Evolutionary conservation across 1,140 invertebrate species (phyloP).

Genomic region (Macrosteles quadrilineatus): DNA sequence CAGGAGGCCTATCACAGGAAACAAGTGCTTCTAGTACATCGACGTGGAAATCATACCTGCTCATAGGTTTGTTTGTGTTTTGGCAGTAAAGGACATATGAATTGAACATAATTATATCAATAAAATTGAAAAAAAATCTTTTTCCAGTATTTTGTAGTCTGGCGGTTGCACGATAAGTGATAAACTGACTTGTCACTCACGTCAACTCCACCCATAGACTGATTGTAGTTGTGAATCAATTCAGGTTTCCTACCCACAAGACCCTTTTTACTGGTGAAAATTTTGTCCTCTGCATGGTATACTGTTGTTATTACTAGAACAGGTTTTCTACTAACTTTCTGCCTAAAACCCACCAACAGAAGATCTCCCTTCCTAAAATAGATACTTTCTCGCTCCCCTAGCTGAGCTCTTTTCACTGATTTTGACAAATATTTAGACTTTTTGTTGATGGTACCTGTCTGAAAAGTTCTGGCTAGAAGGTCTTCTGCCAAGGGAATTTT

Average conservation of each 20-base stretch:
- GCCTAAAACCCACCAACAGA: neutral
- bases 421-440: neutral
- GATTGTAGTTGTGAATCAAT: conserved; percentile 5
- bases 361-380: conserved; percentile 1
- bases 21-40: neutral
- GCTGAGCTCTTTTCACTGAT: neutral
- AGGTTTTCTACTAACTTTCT: neutral
- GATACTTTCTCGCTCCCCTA: neutral
- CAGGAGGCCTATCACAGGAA: neutral
- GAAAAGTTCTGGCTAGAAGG: neutral
- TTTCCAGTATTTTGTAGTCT: conserved; percentile 1
- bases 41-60: neutral
- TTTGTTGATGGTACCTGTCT: conserved; percentile 15
- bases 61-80: neutral
- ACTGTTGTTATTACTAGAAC: neutral
- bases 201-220: too few relatives aligned
- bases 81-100: neutral
- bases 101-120: neutral
- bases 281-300: conserved; percentile 7
- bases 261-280: neutral
- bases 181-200: neutral
- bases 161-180: neutral
- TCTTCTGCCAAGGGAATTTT: neutral
- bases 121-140: neutral
- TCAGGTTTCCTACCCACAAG: too few relatives aligned